Conservation (phyloP, 2,113 vertebrate species). For the Uria aalge region DNA sequence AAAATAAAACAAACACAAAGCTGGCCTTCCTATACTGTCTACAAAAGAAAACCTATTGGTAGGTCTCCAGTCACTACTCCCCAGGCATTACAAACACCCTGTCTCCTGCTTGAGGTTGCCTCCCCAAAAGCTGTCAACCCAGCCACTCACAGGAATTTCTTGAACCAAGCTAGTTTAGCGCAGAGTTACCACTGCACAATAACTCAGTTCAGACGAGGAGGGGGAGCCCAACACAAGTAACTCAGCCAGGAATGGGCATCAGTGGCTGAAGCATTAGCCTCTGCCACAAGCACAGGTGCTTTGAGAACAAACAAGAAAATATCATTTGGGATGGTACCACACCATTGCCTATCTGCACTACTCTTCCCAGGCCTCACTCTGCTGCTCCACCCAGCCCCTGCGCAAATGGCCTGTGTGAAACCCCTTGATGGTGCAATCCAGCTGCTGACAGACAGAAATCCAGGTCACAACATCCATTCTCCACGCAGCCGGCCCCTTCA, state of each 20-base stretch:
- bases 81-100: background rate
- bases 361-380: background rate
- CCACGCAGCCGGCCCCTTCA: background rate
- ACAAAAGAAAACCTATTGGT: accelerated
- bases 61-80: background rate
- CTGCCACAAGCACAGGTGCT: background rate
- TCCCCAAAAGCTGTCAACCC: background rate
- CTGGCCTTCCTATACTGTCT: background rate
- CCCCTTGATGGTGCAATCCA: background rate
- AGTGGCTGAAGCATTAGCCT: background rate
- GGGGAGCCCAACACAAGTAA: background rate
- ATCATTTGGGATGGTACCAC: background rate
- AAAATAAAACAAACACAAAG: background rate
- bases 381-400: background rate
- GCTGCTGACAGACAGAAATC: background rate
- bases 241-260: background rate
- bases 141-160: background rate
- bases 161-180: background rate
- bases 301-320: background rate
- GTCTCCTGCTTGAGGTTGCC: background rate
- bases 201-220: background rate
- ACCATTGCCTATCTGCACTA: background rate
- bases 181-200: background rate
- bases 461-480: background rate
- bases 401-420: background rate